Evolutionary conservation across 23 tunicate species (phyloP), one percentile per base, ranked within the genome.

Genomic region (Trididemnum miniatum): DNA sequence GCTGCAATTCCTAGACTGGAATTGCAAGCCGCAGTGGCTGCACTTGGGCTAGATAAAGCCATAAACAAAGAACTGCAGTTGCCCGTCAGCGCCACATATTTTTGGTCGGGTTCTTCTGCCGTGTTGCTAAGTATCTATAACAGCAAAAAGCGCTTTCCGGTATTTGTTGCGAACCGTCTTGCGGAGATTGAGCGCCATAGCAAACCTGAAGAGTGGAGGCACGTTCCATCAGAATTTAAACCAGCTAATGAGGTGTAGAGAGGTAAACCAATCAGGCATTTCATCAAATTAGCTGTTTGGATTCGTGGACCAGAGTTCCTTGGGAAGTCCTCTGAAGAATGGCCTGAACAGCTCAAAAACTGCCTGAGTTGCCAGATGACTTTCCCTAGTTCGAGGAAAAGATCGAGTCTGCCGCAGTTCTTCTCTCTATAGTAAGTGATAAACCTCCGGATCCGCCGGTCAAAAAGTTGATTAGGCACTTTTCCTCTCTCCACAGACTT

Each of bases 221-320:
- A 71, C n/a, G 76, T 71, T 18, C 44, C 76, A 3, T 7, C 76
- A 25, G 44, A 28, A 4, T 35, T 33, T 4, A 71, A 71, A 7
- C 76, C 76, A 3, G 76, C 76, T 7, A 40, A 71, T 71, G 39
- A 71, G 15, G 76, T 71, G 22, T 71, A 44, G 3, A 27, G 76
- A 23, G 76, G 76, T 31, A 5, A 7, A 2, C n/a, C 3, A 20
- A 40, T n/a, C 5, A 62, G n/a, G 5, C 15, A 24, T 22, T 62
- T 62, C 67, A 26, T 62, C 26, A 24, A 62, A 4, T 12, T 3
- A 62, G 3, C 26, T 26, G 4, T 12, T 5, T 62, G 67, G 67
- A 18, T 62, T 26, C 4, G 26, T 24, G 67, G 67, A 12, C 67
- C 67, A 62, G 67, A 62, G 15, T 62, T 62, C 26, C 67, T 62